Percentiles rank a stretch among this genome's conserved stretches.
Conservation (phyloP, 2,113 vertebrate genomes). For the Macquaria ambigua region DNA sequence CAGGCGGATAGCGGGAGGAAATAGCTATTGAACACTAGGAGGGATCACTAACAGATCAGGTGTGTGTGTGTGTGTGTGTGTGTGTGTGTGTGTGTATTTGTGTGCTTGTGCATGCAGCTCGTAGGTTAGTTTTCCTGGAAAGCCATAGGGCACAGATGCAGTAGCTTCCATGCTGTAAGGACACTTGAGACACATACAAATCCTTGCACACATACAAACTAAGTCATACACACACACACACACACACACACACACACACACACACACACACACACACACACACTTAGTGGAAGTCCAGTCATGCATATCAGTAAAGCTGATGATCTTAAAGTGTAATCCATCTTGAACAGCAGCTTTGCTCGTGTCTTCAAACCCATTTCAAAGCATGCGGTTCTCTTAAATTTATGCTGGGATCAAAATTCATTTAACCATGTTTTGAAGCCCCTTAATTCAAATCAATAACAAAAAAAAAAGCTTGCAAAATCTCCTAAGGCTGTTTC, state of each 20-base stretch:
- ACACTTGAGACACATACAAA: conserved; percentile 31
- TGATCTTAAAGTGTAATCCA: conserved; percentile 72
- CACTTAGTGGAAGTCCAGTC: conserved; percentile 58
- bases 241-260: conserved; percentile 28
- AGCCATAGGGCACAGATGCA: conserved; percentile 30
- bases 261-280: conserved; percentile 23
- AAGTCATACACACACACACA: conserved; percentile 22
- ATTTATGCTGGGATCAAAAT: conserved; percentile 65
- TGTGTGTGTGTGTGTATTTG: too few species aligned
- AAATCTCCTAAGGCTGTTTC: conserved; percentile 32
- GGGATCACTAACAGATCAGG: conserved; percentile 1
- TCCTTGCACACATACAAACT: conserved; percentile 31
- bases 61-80: neutral
- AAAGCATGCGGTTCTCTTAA: conserved; percentile 40
- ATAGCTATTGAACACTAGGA: conserved; percentile 27
- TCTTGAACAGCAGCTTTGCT: conserved; percentile 50
- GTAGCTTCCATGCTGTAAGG: neutral
- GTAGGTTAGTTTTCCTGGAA: conserved; percentile 43
- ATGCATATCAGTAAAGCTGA: conserved; percentile 67
- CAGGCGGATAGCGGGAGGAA: conserved; percentile 32
- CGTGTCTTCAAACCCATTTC: conserved; percentile 51
- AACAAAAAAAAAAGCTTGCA: conserved; percentile 12
- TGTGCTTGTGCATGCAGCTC: neutral
- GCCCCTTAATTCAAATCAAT: conserved; percentile 68
- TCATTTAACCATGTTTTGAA: conserved; percentile 61